A percentile compares a stretch with the other conserved stretches of the same genome.
Evolutionary conservation across 2,113 vertebrate species (phyloP).

Genomic region (Cottus gobio): DNA sequence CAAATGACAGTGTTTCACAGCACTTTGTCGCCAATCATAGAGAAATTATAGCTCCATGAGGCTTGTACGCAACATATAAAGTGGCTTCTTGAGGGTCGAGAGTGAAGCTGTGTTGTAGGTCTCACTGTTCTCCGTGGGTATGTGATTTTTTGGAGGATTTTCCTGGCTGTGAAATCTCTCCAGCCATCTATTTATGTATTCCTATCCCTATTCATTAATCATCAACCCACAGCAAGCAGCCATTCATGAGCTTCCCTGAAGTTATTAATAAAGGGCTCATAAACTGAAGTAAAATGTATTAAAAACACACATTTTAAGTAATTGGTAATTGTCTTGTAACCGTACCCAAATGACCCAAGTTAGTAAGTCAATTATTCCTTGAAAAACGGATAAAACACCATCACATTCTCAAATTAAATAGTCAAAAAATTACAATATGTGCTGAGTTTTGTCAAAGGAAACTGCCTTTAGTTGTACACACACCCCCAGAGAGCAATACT

Average conservation of each 20-base stretch:
- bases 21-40: slow-evolving; percentile 60
- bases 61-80: slow-evolving; percentile 40
- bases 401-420: neutral
- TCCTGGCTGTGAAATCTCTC: neutral
- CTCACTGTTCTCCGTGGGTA: neutral
- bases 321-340: neutral
- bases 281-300: neutral
- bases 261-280: neutral
- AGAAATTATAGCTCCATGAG: slow-evolving; percentile 55
- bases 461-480: neutral
- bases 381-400: neutral
- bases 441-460: neutral
- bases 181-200: neutral
- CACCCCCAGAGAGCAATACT: neutral
- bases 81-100: slow-evolving; percentile 20
- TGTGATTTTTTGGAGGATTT: neutral
- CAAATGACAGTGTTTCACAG: slow-evolving; percentile 61
- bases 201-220: neutral
- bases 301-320: neutral
- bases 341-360: neutral
- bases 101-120: neutral
- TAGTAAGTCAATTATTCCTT: neutral
- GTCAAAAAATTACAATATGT: too few relatives aligned
- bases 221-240: neutral
- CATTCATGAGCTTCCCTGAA: neutral